Conservation (phyloP, 1,140 invertebrate species). For the Panulirus ornatus region DNA sequence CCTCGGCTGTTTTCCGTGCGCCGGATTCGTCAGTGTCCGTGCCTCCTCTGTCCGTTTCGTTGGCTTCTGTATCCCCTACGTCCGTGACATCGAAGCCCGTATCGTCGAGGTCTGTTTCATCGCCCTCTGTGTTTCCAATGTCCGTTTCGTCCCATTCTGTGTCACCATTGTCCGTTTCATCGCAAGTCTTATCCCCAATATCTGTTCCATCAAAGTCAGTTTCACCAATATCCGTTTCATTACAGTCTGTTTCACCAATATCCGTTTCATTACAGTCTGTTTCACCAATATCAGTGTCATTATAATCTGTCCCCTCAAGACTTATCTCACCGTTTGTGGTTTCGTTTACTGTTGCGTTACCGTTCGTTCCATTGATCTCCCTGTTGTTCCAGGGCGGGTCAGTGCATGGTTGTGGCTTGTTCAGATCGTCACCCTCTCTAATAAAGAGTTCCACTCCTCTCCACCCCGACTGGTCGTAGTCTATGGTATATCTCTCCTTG, state of each 20-base stretch:
- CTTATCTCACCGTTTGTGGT: neutral
- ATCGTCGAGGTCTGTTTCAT: neutral
- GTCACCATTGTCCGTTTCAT: neutral
- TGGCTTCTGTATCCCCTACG: neutral
- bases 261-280: slow-evolving; percentile 34
- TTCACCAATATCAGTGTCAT: slow-evolving; percentile 29
- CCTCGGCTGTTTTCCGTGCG: neutral
- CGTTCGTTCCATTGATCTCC: neutral
- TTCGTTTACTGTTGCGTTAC: neutral
- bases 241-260: neutral
- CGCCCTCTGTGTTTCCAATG: neutral
- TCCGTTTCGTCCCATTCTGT: slow-evolving; percentile 33
- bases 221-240: neutral
- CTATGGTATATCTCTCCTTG: slow-evolving; percentile 23
- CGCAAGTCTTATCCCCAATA: neutral
- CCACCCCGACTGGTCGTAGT: slow-evolving; percentile 33
- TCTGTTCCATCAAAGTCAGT: slow-evolving; percentile 25
- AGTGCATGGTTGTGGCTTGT: neutral
- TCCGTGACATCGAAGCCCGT: neutral
- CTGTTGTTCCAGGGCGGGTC: neutral
- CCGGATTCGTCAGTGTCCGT: neutral
- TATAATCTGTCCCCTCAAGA: neutral
- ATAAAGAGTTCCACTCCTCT: slow-evolving; percentile 55
- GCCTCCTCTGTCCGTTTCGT: neutral
- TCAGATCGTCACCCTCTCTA: slow-evolving; percentile 15